Evolutionary conservation across 2,113 vertebrate genomes (phyloP).

Genomic region (Periophthalmus modestus): DNA sequence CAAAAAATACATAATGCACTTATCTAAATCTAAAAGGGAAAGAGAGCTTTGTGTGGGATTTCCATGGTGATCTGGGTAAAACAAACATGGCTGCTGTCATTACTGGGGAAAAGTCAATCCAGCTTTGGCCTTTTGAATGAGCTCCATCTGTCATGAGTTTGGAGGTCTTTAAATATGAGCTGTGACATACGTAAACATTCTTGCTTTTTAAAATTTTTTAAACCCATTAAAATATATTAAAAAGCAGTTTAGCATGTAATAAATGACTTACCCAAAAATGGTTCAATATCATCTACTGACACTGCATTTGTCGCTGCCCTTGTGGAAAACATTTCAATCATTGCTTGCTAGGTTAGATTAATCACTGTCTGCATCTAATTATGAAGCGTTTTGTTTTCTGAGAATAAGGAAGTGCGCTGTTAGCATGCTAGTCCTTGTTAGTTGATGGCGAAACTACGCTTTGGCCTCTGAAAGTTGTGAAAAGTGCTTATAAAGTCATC

Average conservation of each 20-base stretch:
- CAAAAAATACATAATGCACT: background rate
- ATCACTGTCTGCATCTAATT: too few relatives aligned
- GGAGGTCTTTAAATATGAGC: background rate
- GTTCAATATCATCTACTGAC: background rate
- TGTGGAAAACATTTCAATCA: too few relatives aligned
- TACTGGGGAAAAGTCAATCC: constrained; percentile 3
- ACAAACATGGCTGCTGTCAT: constrained; percentile 1
- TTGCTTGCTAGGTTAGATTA: too few relatives aligned
- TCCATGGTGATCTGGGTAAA: background rate
- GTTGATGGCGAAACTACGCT: too few relatives aligned
- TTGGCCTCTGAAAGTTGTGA: too few relatives aligned
- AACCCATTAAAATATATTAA: background rate
- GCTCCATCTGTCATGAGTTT: background rate
- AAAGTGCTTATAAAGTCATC: too few relatives aligned
- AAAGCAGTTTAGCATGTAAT: background rate
- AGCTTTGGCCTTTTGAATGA: background rate
- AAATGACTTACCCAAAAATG: background rate
- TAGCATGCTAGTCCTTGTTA: too few relatives aligned
- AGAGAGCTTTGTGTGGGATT: background rate
- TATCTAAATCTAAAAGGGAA: background rate
- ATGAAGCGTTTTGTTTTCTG: too few relatives aligned
- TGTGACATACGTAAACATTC: background rate
- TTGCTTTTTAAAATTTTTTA: background rate
- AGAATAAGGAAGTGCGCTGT: too few relatives aligned
- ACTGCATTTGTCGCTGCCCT: too few relatives aligned